These are phyloP conservation scores for Drosophila anomalata DNA, from an alignment of 2,888 invertebrate species.

Conservation along the genomic window DNA sequence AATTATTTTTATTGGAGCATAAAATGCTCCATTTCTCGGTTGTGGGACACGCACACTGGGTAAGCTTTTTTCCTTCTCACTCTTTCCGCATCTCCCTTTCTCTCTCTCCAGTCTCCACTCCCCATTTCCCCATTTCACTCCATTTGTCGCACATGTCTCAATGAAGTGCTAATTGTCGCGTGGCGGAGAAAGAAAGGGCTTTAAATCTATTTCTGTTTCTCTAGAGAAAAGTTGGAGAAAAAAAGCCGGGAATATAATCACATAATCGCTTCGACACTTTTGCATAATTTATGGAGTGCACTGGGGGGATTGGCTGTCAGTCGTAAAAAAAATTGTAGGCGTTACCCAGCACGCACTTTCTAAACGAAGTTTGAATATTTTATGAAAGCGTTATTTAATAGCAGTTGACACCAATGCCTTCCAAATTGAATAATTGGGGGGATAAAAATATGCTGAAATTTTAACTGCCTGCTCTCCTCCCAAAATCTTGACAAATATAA, in stretches of 20 bases:
- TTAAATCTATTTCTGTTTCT: conserved; percentile 14
- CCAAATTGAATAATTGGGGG: conserved; percentile 25
- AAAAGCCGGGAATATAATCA: not conserved
- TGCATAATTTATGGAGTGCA: conserved; percentile 41
- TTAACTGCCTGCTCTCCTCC: not conserved
- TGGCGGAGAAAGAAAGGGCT: conserved; percentile 39
- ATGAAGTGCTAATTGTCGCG: conserved; percentile 79
- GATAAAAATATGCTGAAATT: not conserved
- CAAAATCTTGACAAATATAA: conserved; percentile 6
- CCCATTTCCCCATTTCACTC: conserved; percentile 6
- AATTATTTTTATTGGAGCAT: conserved; percentile 79
- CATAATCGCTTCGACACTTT: conserved; percentile 30
- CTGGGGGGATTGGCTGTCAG: conserved; percentile 41
- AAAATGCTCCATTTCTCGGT: conserved; percentile 75
- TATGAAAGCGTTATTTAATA: conserved; percentile 28
- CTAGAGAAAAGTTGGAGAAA: conserved; percentile 11
- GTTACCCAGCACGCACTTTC: conserved; percentile 35
- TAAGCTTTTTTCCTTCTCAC: not conserved
- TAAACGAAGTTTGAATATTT: conserved; percentile 23
- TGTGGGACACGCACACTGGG: conserved; percentile 27
- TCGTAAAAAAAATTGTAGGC: conserved; percentile 26
- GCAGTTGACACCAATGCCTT: conserved; percentile 40
- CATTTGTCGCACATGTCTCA: conserved; percentile 66
- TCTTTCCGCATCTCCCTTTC: not conserved
- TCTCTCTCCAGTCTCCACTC: not conserved